Evolutionary conservation across 2,888 invertebrate genomes (phyloP), one percentile per base, ranked within the genome.

Genomic region (Thyatira batis): DNA sequence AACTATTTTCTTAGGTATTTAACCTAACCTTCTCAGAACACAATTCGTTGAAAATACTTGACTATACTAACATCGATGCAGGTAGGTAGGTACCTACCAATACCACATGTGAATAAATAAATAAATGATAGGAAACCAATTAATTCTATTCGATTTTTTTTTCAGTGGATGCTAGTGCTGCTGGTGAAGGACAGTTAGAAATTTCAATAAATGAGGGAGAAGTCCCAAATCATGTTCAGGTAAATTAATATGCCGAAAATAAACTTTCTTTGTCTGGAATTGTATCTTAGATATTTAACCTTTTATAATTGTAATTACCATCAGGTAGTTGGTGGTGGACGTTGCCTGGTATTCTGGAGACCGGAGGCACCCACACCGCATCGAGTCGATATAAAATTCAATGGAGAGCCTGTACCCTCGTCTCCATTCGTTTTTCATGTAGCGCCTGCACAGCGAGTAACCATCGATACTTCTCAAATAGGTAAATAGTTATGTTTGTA

Each of bases 121-220:
- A n/a, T n/a, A n/a, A n/a, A n/a, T n/a, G n/a, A n/a, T n/a, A n/a
- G n/a, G n/a, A n/a, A n/a, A n/a, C n/a, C 23, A 3, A 10, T 20
- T 44, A 30, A 23, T 55, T 23, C 6, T 9, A 20, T 11, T 30
- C 43, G 57, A 44, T 57, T 67, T 65, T 61, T 55, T 67, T 93
- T 93, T 67, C 92, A 98, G 99, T 99, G 85, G 99, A 99, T 90
- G 99, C 99, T 49, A 98, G 97, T 80, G 97, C 98, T 79, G 99
- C 99, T 51, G 99, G 99, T 43, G 99, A 99, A 93, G 99, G 99
- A 50, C 99, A 99, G 91, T 93, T 99, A 76, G 99, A 99, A 94
- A 99, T 99, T 80, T 98, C 98, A 74, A 98, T 99, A 82, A 99
- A 99, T 87, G 98, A 98, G 92, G 99, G 99, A 67, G 98, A 98